Conservation (phyloP, 2,888 invertebrate species). For the Parasteatoda lunata region DNA sequence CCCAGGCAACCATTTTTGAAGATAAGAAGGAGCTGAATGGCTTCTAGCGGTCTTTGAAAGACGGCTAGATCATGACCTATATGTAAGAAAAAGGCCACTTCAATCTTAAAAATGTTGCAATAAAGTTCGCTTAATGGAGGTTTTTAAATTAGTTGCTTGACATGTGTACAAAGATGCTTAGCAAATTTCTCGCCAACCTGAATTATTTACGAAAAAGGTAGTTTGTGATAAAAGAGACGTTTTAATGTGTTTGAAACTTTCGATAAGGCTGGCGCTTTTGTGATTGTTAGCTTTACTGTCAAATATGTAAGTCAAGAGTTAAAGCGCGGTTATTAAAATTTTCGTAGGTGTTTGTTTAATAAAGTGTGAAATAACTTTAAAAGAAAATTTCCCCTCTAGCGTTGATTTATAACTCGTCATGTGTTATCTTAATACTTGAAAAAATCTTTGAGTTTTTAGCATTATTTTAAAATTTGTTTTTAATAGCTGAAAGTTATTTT, state of each 20-base stretch:
- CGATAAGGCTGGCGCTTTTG: not conserved
- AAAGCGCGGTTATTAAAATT: too few species aligned
- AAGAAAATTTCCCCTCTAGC: too few species aligned
- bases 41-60: not conserved
- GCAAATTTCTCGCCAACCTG: conserved; percentile 12
- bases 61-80: conserved; percentile 20
- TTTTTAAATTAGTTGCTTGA: conserved; percentile 34
- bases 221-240: conserved; percentile 10
- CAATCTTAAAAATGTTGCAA: conserved; percentile 9
- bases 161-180: conserved; percentile 39
- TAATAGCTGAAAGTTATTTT: too few species aligned
- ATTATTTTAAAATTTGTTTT: too few species aligned
- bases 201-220: conserved; percentile 25
- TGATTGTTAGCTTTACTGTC: too few species aligned
- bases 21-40: conserved; percentile 32
- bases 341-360: too few species aligned
- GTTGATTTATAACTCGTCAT: too few species aligned
- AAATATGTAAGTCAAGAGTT: too few species aligned
- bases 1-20: conserved; percentile 40
- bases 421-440: too few species aligned
- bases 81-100: not conserved
- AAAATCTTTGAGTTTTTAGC: too few species aligned
- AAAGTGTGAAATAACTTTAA: too few species aligned
- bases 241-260: conserved; percentile 8
- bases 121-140: conserved; percentile 31